phyloP scores from a whole-genome alignment of 1,140 invertebrate genomes.

The Halotydeus destructor region DNA sequence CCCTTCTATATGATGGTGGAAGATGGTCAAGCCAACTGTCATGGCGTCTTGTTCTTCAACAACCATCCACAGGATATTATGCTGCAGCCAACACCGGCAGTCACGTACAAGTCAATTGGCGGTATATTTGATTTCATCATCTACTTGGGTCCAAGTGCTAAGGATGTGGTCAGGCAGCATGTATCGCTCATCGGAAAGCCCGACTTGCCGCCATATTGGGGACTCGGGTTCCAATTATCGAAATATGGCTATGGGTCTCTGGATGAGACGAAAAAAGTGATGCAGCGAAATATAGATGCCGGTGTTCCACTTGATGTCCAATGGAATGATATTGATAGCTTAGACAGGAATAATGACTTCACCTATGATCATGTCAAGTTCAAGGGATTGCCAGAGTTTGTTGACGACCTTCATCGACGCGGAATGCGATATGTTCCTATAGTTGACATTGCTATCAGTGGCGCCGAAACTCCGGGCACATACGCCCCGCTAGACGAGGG shows the following conservation, averaged over 20 bases:
- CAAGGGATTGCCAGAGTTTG: slow-evolving; percentile 23
- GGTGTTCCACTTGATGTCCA: slow-evolving; percentile 27
- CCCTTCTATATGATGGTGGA: slow-evolving; percentile 1
- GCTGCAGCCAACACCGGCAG: slow-evolving; percentile 46
- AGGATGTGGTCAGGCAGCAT: slow-evolving; percentile 30
- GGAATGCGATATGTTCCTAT: slow-evolving; percentile 23
- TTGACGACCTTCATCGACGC: slow-evolving; percentile 22
- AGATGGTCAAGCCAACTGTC: slow-evolving; percentile 11
- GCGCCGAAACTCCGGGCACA: slow-evolving; percentile 14
- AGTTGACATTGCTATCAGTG: no score
- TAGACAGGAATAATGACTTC: slow-evolving; percentile 24
- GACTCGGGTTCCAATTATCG: slow-evolving; percentile 28
- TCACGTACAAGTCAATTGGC: slow-evolving; percentile 51
- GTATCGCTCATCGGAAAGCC: slow-evolving; percentile 21
- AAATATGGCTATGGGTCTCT: slow-evolving; percentile 47
- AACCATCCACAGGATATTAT: slow-evolving; percentile 65
- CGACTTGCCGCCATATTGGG: slow-evolving; percentile 28
- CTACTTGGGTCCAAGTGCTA: slow-evolving; percentile 45
- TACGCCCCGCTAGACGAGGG: slow-evolving; percentile 22
- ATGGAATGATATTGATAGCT: slow-evolving; percentile 28
- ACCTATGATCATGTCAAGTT: slow-evolving; percentile 25
- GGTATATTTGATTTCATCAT: slow-evolving; percentile 52
- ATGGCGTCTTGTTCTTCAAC: slow-evolving; percentile 49
- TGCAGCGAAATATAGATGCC: slow-evolving; percentile 21
- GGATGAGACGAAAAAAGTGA: slow-evolving; percentile 34